These are phyloP conservation scores for Procavia capensis DNA, from an alignment of 2,113 vertebrate species.

Conservation along the genomic window DNA sequence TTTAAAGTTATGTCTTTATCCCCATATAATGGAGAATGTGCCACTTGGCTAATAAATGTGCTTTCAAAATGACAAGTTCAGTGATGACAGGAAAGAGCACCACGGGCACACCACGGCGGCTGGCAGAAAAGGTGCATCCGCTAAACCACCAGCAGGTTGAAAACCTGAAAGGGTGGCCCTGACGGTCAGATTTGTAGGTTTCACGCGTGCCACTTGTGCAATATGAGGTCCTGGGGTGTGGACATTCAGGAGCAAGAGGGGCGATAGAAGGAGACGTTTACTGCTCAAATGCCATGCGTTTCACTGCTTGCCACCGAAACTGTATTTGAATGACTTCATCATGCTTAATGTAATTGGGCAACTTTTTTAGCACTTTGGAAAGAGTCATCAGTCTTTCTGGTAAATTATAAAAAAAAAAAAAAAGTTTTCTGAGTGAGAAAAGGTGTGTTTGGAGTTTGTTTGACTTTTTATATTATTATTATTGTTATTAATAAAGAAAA, in stretches of 20 bases:
- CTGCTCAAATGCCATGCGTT: slow-evolving; percentile 62
- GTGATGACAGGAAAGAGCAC: slow-evolving; percentile 40
- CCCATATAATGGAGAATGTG: slow-evolving; percentile 83
- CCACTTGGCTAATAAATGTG: slow-evolving; percentile 73
- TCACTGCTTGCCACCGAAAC: slow-evolving; percentile 76
- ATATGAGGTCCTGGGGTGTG: slow-evolving; percentile 69
- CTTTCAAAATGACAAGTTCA: slow-evolving; percentile 77
- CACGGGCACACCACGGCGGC: background rate
- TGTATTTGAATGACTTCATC: slow-evolving; percentile 86
- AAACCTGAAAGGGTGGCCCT: slow-evolving; percentile 59
- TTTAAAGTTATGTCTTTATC: slow-evolving; percentile 70
- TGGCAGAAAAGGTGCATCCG: background rate
- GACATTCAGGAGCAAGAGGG: slow-evolving; percentile 20
- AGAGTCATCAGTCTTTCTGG: slow-evolving; percentile 91
- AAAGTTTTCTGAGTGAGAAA: slow-evolving; percentile 86
- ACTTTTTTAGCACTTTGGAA: slow-evolving; percentile 95
- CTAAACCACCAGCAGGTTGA: slow-evolving; percentile 39
- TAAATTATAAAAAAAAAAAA: slow-evolving; percentile 81
- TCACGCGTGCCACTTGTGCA: slow-evolving; percentile 68
- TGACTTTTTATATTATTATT: slow-evolving; percentile 89
- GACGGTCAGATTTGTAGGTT: background rate
- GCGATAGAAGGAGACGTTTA: slow-evolving; percentile 38
- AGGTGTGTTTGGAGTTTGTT: slow-evolving; percentile 87
- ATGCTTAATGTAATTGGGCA: slow-evolving; percentile 87
- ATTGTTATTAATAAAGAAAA: slow-evolving; percentile 84